A percentile compares a stretch with the other conserved stretches of the same genome.
Evolutionary conservation across 2,888 invertebrate genomes (phyloP).

Genomic region (Smittia aterrima): DNA sequence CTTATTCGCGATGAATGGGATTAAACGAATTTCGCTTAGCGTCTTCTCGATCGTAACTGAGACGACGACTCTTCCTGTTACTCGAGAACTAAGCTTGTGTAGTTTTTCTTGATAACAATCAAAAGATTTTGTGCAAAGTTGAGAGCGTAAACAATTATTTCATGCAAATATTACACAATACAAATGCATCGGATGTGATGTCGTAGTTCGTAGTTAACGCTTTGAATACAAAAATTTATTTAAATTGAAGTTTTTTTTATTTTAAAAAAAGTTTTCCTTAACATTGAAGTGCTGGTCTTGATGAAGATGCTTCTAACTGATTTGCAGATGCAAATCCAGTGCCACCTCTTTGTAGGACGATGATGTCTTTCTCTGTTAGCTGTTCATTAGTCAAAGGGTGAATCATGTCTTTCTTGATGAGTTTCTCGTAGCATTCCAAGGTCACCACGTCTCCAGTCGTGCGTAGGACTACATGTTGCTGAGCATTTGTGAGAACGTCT

Average conservation of each 20-base stretch:
- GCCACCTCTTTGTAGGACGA: slow-evolving; percentile 89
- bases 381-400: slow-evolving; percentile 88
- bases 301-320: slow-evolving; percentile 77
- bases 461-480: slow-evolving; percentile 88
- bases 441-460: slow-evolving; percentile 93
- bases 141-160: neutral
- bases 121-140: neutral
- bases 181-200: neutral
- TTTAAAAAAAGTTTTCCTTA: slow-evolving; percentile 52
- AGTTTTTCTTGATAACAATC: neutral
- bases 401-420: slow-evolving; percentile 94
- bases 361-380: slow-evolving; percentile 86
- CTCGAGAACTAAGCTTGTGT: neutral
- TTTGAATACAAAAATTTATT: neutral
- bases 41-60: neutral
- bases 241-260: neutral
- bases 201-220: neutral
- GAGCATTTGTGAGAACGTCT: slow-evolving; percentile 90
- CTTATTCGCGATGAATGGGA: neutral
- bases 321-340: slow-evolving; percentile 87
- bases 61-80: neutral
- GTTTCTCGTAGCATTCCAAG: slow-evolving; percentile 92
- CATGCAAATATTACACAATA: slow-evolving; percentile 5
- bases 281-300: slow-evolving; percentile 79
- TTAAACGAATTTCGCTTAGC: neutral